phyloP scores from a whole-genome alignment of 2,113 vertebrate species.

The Myxocyprinus asiaticus region DNA sequence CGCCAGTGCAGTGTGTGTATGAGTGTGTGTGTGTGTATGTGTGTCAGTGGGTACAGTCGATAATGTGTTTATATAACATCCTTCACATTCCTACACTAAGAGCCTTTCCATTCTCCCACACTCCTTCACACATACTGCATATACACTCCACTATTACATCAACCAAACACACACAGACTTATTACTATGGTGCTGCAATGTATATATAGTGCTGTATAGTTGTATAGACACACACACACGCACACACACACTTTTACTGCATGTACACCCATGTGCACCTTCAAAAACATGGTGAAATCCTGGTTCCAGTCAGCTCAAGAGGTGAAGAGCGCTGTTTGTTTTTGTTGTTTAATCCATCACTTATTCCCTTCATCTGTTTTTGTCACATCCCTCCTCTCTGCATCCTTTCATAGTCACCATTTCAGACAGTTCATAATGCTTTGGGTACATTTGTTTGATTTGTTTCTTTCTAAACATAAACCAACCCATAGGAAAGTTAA shows the following conservation, averaged over 20 bases:
- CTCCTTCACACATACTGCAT: constrained; percentile 72
- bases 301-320: constrained; percentile 48
- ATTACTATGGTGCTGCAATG: constrained; percentile 10
- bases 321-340: constrained; percentile 20
- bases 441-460: not conserved
- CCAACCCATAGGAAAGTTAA: too few relatives aligned
- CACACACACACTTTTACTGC: constrained; percentile 23
- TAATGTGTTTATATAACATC: constrained; percentile 96
- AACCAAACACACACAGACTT: constrained; percentile 32
- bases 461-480: not conserved
- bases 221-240: not conserved
- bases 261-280: not conserved
- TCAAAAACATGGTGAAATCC: constrained; percentile 15
- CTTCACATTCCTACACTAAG: constrained; percentile 91
- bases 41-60: constrained; percentile 78
- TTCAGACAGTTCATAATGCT: constrained; percentile 29
- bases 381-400: constrained; percentile 48
- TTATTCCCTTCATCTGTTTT: constrained; percentile 43
- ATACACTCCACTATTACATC: constrained; percentile 42
- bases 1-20: constrained; percentile 77
- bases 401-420: constrained; percentile 30
- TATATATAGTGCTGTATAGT: constrained; percentile 11
- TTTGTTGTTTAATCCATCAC: constrained; percentile 37
- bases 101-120: constrained; percentile 83
- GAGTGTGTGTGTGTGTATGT: constrained; percentile 54